Evolutionary conservation across 1,140 invertebrate genomes (phyloP), one percentile per base, ranked within the genome.

Genomic region (Aphelenchoides besseyi): DNA sequence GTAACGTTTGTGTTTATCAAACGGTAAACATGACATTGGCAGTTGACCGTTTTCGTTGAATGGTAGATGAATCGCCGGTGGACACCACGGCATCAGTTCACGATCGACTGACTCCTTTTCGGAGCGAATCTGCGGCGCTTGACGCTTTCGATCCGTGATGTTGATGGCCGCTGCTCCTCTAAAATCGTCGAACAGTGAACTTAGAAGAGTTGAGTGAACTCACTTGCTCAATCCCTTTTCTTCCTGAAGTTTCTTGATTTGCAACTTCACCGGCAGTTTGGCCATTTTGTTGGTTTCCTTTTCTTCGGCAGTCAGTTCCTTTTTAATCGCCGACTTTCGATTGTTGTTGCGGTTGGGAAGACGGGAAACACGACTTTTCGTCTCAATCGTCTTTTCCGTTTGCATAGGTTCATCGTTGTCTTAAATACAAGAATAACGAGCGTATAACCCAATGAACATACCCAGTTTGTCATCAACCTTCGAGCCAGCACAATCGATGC

Each of bases 1-100:
- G 28, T 74, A 74, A 8, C 72, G 71, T 2, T 55, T 28, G 33
- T 74, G 72, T 26, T 74, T 54, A 5, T 67, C 71, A 5, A 54
- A 9, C 16, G 48, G 3, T 16, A 74, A 37, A 37, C 2, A n/a
- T 1, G 72, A 74, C 9, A 1, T 66, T 53, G 32, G 63, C 12
- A 66, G 12, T 29, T 37, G 12, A 32, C 63, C 63, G 1, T 53
- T 12, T 32, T 29, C 63, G 12, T 29, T 37, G 1, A 36, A 29
- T 32, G 63, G 63, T 33, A 66, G 30, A 23, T 16, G 63, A 53
- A 66, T 66, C n/a, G n/a, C n/a, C n/a, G 33, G 63, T 32, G 63
- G 63, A 3, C 12, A 18, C n/a, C 1, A 66, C n/a, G 63, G 63
- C 63, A 66, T 66, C 12, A 33, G 28, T 33, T 66, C 36, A 0